phyloP scores from a whole-genome alignment of 2,113 vertebrate genomes.

The Stegostoma tigrinum region DNA sequence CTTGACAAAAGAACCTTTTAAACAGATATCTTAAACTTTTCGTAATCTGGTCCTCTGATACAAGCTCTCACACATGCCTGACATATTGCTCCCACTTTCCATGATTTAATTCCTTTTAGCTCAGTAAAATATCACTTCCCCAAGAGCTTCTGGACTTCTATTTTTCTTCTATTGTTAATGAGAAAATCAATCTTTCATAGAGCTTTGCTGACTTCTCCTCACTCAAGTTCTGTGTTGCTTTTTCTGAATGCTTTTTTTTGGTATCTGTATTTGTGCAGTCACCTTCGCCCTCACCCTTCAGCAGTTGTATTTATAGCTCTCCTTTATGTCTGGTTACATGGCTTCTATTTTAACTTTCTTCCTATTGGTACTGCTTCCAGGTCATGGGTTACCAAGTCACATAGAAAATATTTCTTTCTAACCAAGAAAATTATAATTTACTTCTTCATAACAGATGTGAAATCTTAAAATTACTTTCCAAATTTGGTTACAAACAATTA shows the following conservation, averaged over 20 bases:
- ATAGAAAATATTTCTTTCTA: too few species aligned
- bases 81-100: neutral
- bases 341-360: too few species aligned
- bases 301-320: neutral
- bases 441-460: too few species aligned
- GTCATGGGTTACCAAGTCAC: too few species aligned
- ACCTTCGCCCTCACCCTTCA: neutral
- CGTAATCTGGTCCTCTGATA: neutral
- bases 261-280: too few species aligned
- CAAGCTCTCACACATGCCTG: neutral
- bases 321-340: neutral
- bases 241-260: neutral
- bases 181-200: neutral
- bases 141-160: neutral
- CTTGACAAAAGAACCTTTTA: constrained; percentile 33
- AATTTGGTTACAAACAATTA: too few species aligned
- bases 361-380: too few species aligned
- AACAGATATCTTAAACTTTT: neutral
- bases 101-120: neutral
- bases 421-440: too few species aligned
- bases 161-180: neutral
- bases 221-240: neutral
- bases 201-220: neutral
- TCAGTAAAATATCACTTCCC: neutral
- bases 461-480: too few species aligned